Base-by-base conservation (phyloP, 2,888 invertebrate species). In the Leucophora obtusa region DNA sequence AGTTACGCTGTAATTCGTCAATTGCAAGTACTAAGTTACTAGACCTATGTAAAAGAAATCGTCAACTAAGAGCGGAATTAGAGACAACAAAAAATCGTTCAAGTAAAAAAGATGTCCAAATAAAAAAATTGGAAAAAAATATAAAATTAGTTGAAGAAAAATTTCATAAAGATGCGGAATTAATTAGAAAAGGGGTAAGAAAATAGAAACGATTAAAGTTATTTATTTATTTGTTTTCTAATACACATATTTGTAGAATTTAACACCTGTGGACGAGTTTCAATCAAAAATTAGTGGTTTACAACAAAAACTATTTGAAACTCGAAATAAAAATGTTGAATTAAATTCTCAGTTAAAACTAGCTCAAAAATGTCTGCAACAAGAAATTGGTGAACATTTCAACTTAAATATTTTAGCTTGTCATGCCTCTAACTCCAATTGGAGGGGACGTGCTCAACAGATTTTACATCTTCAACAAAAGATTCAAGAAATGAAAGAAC, bases 361-460 rank as follows among this genome's bases (percentile, higher is more conserved):
- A 71, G 94, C 95, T 0, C 94, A 94, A 17, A 95, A 94, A 91
- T 93, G 94, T 82, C 87, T 96, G 17, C 93, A 94, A 85, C 94
- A 94, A 87, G 96, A 96, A 90, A 91, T 95, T 15, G 96, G 96
- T 0, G 95, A 95, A 73, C 92, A 92, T 84, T 93, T 94, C 51
- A 93, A 93, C 84, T 91, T 95, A 10, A 93, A 92, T 84, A 91
- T 92, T 66, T 86, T 95, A 38, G 92, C 92, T 62, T 92, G 91
- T 83, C 92, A 92, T 15, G 91, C 91, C 60, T 92, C 92, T 83
- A 91, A 92, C 78, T 91, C 92, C 54, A 81, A 71, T 58, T 96
- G 96, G 95, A 93, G 95, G 82, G 96, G 96, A 0, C 91, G 96
- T 82, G 94, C 95, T 1, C 95, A 96, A 85, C 94, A 95, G 86